Evolutionary conservation across 2,797 vertebrate species (phyloP).

Genomic region (Periophthalmus magnuspinnatus): DNA sequence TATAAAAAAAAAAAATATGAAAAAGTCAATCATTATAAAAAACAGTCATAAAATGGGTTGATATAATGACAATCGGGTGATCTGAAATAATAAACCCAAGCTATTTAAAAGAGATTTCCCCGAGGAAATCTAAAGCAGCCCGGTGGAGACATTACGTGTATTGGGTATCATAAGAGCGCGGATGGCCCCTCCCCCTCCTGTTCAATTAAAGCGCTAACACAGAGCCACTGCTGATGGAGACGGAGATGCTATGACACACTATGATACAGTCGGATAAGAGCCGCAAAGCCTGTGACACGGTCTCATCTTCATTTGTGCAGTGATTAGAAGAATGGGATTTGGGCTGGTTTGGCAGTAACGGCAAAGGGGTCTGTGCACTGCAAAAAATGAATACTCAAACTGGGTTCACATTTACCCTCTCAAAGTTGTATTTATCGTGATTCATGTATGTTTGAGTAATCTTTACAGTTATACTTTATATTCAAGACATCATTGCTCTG

Average conservation of each 20-base stretch:
- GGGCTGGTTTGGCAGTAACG: constrained; percentile 48
- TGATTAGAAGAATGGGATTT: constrained; percentile 78
- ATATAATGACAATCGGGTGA: constrained; percentile 66
- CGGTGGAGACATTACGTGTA: constrained; percentile 68
- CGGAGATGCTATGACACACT: constrained; percentile 62
- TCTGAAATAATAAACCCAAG: constrained; percentile 68
- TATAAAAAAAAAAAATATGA: not conserved
- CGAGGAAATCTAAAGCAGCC: constrained; percentile 68
- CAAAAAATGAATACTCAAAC: not conserved
- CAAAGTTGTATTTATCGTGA: too few species aligned
- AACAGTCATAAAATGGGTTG: constrained; percentile 28
- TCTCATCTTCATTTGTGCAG: constrained; percentile 68
- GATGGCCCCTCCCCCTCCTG: constrained; percentile 29
- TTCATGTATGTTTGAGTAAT: too few species aligned
- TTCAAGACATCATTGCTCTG: too few species aligned
- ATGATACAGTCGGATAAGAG: constrained; percentile 69
- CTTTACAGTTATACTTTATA: too few species aligned
- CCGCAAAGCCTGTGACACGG: constrained; percentile 59
- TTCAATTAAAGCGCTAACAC: constrained; percentile 72
- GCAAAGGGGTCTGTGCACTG: not conserved
- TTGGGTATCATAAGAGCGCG: constrained; percentile 66
- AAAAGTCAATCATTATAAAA: not conserved
- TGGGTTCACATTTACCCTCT: not conserved
- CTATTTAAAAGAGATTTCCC: constrained; percentile 75
- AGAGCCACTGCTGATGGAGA: constrained; percentile 48